Evolutionary conservation across 2,113 vertebrate genomes (phyloP).

Genomic region (Hyla sarda): DNA sequence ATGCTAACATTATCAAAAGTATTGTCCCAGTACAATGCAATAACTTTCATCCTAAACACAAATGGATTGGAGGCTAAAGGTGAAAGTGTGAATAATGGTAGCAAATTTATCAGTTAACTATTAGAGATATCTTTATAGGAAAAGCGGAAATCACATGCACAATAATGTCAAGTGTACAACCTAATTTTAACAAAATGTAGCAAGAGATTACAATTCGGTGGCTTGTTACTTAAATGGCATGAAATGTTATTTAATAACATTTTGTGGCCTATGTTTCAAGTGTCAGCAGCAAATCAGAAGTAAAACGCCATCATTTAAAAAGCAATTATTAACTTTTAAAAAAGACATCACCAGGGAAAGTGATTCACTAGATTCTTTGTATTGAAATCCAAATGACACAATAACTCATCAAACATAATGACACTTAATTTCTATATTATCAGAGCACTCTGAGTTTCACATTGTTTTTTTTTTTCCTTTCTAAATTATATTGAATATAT

Average conservation of each 20-base stretch:
- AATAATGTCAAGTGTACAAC: background rate
- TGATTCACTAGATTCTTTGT: slow-evolving; percentile 11
- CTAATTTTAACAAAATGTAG: background rate
- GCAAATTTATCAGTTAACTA: background rate
- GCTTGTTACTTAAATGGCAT: background rate
- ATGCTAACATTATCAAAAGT: background rate
- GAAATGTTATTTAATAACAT: slow-evolving; percentile 16
- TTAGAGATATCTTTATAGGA: background rate
- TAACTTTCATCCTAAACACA: background rate
- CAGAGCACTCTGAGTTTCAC: background rate
- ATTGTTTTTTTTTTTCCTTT: slow-evolving; percentile 21
- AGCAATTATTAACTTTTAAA: slow-evolving; percentile 22
- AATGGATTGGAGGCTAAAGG: background rate
- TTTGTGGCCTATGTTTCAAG: slow-evolving; percentile 10
- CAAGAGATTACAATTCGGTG: background rate
- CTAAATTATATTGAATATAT: background rate
- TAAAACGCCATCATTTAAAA: slow-evolving; percentile 10
- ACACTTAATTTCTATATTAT: slow-evolving; percentile 37
- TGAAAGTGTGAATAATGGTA: slow-evolving; percentile 1
- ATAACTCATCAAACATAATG: slow-evolving; percentile 42
- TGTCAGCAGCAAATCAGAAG: slow-evolving; percentile 25
- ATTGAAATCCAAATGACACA: slow-evolving; percentile 37
- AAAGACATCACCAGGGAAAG: slow-evolving; percentile 15
- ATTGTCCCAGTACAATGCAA: background rate
- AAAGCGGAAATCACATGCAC: background rate